phyloP scores from a whole-genome alignment of 1,140 invertebrate species.

The Mercenaria mercenaria region DNA sequence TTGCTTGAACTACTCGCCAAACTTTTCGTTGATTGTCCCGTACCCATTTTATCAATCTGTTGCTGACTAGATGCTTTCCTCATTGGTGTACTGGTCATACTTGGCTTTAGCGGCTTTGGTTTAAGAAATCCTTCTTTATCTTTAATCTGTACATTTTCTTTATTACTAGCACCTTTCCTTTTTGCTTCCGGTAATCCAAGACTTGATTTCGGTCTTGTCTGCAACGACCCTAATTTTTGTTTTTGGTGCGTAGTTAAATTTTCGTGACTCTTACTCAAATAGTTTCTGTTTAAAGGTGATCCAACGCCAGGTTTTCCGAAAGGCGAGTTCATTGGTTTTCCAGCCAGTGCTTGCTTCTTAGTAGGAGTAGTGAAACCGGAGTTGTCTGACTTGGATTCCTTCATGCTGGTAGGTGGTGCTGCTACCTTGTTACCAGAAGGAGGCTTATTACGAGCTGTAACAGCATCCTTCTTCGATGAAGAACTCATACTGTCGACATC shows the following conservation, averaged over 20 bases:
- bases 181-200: constrained; percentile 66
- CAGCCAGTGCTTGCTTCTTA: constrained; percentile 65
- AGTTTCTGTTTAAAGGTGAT: constrained; percentile 76
- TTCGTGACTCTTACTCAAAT: constrained; percentile 85
- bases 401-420: constrained; percentile 25
- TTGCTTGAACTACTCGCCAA: constrained; percentile 53
- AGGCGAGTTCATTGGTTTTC: constrained; percentile 66
- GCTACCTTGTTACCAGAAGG: constrained; percentile 7
- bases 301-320: constrained; percentile 32
- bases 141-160: constrained; percentile 70
- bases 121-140: constrained; percentile 74
- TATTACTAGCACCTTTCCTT: constrained; percentile 69
- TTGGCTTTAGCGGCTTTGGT: constrained; percentile 69
- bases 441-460: background rate
- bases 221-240: constrained; percentile 72
- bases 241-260: constrained; percentile 81
- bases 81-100: constrained; percentile 73
- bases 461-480: constrained; percentile 55
- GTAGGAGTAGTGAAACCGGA: constrained; percentile 66
- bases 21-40: constrained; percentile 4
- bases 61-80: constrained; percentile 83
- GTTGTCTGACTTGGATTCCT: constrained; percentile 71
- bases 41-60: constrained; percentile 79
- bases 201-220: constrained; percentile 75
- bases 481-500: constrained; percentile 50